These are phyloP conservation scores for Plestiodon gilberti DNA, from an alignment of 2,113 vertebrate genomes.

Conservation along the genomic window DNA sequence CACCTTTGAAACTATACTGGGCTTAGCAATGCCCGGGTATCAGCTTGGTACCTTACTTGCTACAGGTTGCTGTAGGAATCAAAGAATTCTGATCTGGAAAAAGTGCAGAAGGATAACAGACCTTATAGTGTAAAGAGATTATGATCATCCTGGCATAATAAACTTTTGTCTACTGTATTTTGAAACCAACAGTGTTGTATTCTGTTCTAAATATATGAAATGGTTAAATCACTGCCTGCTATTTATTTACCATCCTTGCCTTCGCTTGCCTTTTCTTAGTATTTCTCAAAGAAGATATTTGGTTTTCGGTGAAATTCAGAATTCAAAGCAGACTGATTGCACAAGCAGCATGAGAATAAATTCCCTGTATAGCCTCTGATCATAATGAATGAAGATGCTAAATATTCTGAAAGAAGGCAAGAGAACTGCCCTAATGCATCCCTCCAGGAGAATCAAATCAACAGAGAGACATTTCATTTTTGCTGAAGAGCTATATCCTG, in stretches of 20 bases:
- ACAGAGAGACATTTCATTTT: neutral
- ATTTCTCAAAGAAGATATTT: conserved; percentile 14
- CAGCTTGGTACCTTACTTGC: neutral
- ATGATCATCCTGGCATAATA: neutral
- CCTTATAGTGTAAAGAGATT: neutral
- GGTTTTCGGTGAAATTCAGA: conserved; percentile 20
- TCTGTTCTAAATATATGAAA: conserved; percentile 4
- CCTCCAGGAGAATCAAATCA: neutral
- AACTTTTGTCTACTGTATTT: neutral
- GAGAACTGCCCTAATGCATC: neutral
- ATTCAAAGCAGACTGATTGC: conserved; percentile 17
- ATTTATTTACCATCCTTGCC: conserved; percentile 5
- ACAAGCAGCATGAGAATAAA: conserved; percentile 1
- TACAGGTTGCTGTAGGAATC: neutral
- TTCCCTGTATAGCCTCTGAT: conserved; percentile 14
- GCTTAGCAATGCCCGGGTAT: neutral
- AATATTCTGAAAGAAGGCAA: conserved; percentile 15
- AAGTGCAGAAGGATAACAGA: neutral
- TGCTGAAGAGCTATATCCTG: neutral
- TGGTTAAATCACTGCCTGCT: neutral
- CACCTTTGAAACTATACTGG: neutral
- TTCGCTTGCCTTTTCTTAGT: conserved; percentile 16
- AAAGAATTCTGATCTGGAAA: neutral
- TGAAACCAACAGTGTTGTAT: neutral
- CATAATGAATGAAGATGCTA: conserved; percentile 13